phyloP scores from a whole-genome alignment of 2,888 invertebrate species.

The Gibbula magus region DNA sequence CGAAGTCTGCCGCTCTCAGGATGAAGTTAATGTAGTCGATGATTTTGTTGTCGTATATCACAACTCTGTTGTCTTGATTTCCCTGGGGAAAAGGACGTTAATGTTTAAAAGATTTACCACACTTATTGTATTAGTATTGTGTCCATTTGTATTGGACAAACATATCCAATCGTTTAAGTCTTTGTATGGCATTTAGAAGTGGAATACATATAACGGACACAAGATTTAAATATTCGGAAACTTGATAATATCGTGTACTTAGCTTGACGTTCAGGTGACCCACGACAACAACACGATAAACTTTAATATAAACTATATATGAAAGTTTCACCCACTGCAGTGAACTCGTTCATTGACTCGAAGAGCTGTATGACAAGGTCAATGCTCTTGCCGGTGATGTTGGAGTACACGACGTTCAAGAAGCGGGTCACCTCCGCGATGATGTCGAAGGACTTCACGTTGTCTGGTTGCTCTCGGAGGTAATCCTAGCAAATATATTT shows the following conservation, averaged over 20 bases:
- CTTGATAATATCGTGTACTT: no score
- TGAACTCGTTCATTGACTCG: constrained; percentile 74
- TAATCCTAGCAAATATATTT: constrained; percentile 66
- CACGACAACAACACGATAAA: no score
- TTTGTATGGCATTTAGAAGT: no score
- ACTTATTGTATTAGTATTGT: no score
- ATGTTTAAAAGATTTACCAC: no score
- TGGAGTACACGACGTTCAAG: constrained; percentile 74
- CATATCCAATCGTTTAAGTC: no score
- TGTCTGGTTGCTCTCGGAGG: constrained; percentile 74
- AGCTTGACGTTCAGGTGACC: no score
- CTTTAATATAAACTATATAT: no score
- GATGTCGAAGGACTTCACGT: constrained; percentile 75
- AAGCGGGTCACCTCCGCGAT: constrained; percentile 74
- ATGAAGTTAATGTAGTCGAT: constrained; percentile 76
- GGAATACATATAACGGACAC: no score
- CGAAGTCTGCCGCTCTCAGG: constrained; percentile 71
- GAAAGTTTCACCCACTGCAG: constrained; percentile 60
- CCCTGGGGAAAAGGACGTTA: constrained; percentile 59
- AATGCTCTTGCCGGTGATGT: constrained; percentile 71
- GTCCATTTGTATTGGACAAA: no score
- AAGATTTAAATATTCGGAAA: no score
- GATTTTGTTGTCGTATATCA: constrained; percentile 73
- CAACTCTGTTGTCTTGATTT: constrained; percentile 72
- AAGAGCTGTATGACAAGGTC: constrained; percentile 73